phyloP scores from a whole-genome alignment of 2,888 invertebrate genomes.

The Pomacea canaliculata region DNA sequence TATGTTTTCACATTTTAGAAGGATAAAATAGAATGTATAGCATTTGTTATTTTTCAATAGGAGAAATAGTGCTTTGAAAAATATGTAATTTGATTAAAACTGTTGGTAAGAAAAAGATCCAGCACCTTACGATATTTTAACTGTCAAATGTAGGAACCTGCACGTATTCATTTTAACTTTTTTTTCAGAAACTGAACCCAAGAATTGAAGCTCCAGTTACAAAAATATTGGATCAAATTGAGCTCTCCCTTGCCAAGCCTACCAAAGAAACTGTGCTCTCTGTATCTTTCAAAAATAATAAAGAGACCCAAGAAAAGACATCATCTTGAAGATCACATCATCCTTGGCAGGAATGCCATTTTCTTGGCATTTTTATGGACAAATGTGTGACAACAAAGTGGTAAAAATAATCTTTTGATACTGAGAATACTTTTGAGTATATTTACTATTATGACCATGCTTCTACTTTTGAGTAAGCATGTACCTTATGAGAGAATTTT shows the following conservation, averaged over 20 bases:
- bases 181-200: constrained; percentile 58
- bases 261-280: constrained; percentile 39
- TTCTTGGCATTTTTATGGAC: constrained; percentile 55
- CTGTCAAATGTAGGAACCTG: no score
- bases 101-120: no score
- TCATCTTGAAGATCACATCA: constrained; percentile 49
- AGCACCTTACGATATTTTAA: no score
- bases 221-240: constrained; percentile 58
- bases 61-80: no score
- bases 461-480: no score
- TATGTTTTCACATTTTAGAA: not conserved
- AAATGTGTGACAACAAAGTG: constrained; percentile 45
- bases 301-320: constrained; percentile 21
- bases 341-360: constrained; percentile 62
- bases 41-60: no score
- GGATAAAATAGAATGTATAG: no score
- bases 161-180: not conserved
- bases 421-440: not conserved
- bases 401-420: constrained; percentile 34
- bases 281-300: constrained; percentile 26
- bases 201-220: constrained; percentile 58
- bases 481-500: no score
- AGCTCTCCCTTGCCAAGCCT: constrained; percentile 45
- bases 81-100: no score
- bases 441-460: no score